Conservation (phyloP, 2,888 invertebrate genomes). For the Melikaiella ostensackeni region DNA sequence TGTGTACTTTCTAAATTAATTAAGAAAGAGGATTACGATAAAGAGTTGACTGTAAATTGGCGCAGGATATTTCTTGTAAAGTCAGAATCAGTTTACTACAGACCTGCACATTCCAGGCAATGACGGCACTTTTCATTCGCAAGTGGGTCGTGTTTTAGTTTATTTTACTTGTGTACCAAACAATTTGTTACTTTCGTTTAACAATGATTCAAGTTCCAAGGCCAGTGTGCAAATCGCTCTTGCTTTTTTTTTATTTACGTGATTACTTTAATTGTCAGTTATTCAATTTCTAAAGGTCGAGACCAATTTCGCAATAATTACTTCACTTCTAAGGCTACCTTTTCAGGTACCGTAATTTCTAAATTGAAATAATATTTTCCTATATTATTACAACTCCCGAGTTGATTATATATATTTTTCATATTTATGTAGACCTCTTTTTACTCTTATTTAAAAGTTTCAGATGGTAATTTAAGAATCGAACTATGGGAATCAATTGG, state of each 20-base stretch:
- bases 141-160: slow-evolving; percentile 39
- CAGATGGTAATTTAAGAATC: neutral
- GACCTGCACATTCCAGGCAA: slow-evolving; percentile 43
- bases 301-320: neutral
- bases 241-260: neutral
- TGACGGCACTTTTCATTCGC: slow-evolving; percentile 40
- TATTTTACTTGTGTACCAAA: slow-evolving; percentile 19
- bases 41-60: slow-evolving; percentile 16
- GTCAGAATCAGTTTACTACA: slow-evolving; percentile 4
- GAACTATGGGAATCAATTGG: neutral
- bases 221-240: slow-evolving; percentile 1
- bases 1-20: slow-evolving; percentile 16
- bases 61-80: slow-evolving; percentile 18
- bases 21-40: slow-evolving; percentile 1
- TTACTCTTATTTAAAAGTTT: neutral
- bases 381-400: neutral
- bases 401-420: neutral
- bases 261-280: neutral
- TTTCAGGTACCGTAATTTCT: too few species aligned
- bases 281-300: neutral
- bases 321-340: too few species aligned
- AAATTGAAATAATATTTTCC: neutral
- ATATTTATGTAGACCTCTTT: too few species aligned
- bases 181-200: slow-evolving; percentile 32
- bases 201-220: slow-evolving; percentile 6